Evolutionary conservation across 2,888 invertebrate genomes (phyloP), one percentile per base, ranked within the genome.

Genomic region (Drosophila monieri): DNA sequence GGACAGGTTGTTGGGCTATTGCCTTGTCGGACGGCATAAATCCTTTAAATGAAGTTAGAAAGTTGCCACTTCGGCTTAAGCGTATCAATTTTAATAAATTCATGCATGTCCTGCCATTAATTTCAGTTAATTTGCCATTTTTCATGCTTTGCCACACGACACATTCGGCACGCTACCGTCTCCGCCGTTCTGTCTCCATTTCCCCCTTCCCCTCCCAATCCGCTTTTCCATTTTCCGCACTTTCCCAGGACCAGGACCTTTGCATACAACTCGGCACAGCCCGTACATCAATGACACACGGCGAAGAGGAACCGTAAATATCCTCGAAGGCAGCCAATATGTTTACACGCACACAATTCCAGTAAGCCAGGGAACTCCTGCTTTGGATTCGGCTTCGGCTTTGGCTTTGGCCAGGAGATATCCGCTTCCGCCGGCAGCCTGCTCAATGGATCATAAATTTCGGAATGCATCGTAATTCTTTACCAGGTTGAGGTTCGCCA

Each of bases 71-170:
- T 23, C 65, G 48, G 64, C 61, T 78, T 74, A 44, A 43, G 75
- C 49, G 74, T 86, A 87, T 87, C 83, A 86, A 83, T 83, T 83
- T 83, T 85, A 86, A 83, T 83, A 83, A 86, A 83, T 83, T 86
- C 73, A 65, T 81, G 71, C 81, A 80, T 81, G 79, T 67, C 70
- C 69, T 30, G 73, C 87, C 87, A 83, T 83, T 86, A 83, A 85
- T 83, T 83, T 80, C 39, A 84, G 85, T 83, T 83, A 86, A 86
- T 83, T 87, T 86, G 74, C 87, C 72, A 86, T 83, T 83, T 85
- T 74, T 83, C 83, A 83, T 83, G 87, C 61, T 85, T 73, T 64
- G 55, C 64, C 73, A 35, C 65, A 74, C 57, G 74, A 64, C 64
- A 85, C 85, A 78, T 71, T 84, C 41, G 44, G 56, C 68, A 68